Conservation (phyloP, 2,888 invertebrate species). For the Malthinus seriepunctatus region DNA sequence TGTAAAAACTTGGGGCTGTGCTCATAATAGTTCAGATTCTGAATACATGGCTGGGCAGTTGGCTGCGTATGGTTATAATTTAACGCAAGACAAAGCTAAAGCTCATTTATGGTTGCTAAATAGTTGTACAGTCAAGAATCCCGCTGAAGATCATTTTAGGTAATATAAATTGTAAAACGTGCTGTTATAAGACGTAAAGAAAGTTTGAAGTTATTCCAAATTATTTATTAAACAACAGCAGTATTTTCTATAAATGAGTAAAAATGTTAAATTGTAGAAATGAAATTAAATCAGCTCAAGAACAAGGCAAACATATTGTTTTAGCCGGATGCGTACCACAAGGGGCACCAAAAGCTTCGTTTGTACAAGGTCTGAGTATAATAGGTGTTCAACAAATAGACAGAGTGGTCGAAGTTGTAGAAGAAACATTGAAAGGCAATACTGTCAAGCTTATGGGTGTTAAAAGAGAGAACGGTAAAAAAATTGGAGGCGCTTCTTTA, state of each 20-base stretch:
- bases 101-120: constrained; percentile 96
- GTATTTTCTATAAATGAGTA: no score
- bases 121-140: constrained; percentile 97
- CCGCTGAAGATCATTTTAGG: constrained; percentile 93
- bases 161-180: no score
- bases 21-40: constrained; percentile 96
- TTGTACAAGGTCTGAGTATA: constrained; percentile 80
- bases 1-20: constrained; percentile 96
- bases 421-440: constrained; percentile 91
- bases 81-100: constrained; percentile 76
- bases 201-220: no score
- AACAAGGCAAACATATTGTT: constrained; percentile 80
- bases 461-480: constrained; percentile 77
- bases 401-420: constrained; percentile 94
- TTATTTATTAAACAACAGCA: no score
- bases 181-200: background rate
- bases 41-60: constrained; percentile 99
- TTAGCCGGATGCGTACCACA: constrained; percentile 99
- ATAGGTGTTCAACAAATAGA: constrained; percentile 99
- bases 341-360: constrained; percentile 77
- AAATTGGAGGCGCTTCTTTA: constrained; percentile 85
- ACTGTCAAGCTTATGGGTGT: constrained; percentile 64
- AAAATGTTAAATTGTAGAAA: constrained; percentile 61
- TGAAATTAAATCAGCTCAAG: constrained; percentile 77
- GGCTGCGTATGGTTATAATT: constrained; percentile 82